Base-by-base conservation (phyloP, 2,888 invertebrate species). In the Macrophya alboannulata region DNA sequence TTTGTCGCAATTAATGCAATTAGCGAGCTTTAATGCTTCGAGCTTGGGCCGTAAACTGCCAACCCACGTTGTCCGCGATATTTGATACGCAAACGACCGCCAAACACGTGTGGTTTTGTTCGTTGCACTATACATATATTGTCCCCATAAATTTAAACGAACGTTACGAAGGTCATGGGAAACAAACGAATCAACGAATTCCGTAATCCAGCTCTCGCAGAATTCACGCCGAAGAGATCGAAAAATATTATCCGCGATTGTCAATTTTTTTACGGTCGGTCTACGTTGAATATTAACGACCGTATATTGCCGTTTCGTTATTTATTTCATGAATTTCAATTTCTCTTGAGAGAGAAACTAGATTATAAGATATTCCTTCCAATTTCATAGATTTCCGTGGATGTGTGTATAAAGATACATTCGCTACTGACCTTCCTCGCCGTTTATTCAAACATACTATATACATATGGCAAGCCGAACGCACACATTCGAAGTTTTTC, bases 1-100 rank as follows among this genome's bases (percentile, higher is more conserved):
- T 83, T 83, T 68, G 6, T 9, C 37, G 83, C 65, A 71, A 83
- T 83, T 83, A 83, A 83, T 71, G 68, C 68, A 71, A 83, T 83
- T 83, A 83, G 83, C 83, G 17, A 45, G 31, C 48, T 68, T 83
- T 83, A 83, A 71, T 83, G 83, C 71, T 45, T 48, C 51, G 10
- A 48, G 51, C 68, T 71, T 31, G 31, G 65, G 37, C 48, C 31
- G 68, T 71, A 45, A 83, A 71, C 68, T 83, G 43, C 12, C 68
- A 51, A 71, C 83, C 83, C 83, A 83, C 83, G 83, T 83, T 65
- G 31, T 40, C 25, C 62, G 81, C 43, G 43, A 62, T 81, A 81
- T 62, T 37, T 81, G 62, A 81, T 81, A 81, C 65, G 62, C 81
- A 77, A 77, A 77, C 77, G 77, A 77, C 77, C 77, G 55, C 48